Evolutionary conservation across 2,797 vertebrate species (phyloP).

Genomic region (Coranthus polyacanthus): DNA sequence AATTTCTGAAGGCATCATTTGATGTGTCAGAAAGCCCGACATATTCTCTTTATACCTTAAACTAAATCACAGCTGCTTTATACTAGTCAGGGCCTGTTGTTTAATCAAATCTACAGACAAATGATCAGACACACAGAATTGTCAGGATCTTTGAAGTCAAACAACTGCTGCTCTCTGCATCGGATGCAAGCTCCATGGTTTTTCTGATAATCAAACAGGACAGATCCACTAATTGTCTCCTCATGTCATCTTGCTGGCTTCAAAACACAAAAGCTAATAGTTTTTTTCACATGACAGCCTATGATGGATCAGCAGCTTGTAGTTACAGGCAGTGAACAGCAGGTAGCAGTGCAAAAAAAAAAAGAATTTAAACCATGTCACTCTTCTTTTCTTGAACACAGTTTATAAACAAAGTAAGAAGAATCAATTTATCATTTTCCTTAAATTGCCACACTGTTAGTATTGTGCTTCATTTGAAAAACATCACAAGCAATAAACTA

Average conservation of each 20-base stretch:
- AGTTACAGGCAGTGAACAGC: conserved; percentile 77
- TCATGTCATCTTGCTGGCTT: conserved; percentile 64
- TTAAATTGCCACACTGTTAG: too few species aligned
- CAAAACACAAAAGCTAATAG: conserved; percentile 58
- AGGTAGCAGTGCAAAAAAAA: conserved; percentile 76
- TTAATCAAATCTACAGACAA: conserved; percentile 64
- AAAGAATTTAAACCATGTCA: conserved; percentile 36
- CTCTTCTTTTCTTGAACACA: conserved; percentile 42
- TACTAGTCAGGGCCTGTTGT: conserved; percentile 55
- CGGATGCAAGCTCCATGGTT: conserved; percentile 49
- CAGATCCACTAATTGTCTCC: conserved; percentile 64
- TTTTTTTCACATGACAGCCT: conserved; percentile 39
- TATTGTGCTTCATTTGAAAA: conserved; percentile 45
- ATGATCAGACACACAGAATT: conserved; percentile 67
- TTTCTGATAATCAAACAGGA: conserved; percentile 63
- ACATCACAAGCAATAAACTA: too few species aligned
- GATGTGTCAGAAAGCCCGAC: conserved; percentile 29
- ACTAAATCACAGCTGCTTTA: conserved; percentile 49
- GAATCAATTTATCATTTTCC: conserved; percentile 56
- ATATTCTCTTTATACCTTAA: conserved; percentile 46
- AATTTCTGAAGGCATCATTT: conserved; percentile 25
- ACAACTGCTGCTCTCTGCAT: conserved; percentile 57
- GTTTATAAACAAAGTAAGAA: conserved; percentile 47
- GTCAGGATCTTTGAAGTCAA: conserved; percentile 72
- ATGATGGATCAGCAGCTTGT: conserved; percentile 61